Evolutionary conservation across 1,140 invertebrate genomes (phyloP), one percentile per base, ranked within the genome.

Genomic region (Rhagoletis zephyria): DNA sequence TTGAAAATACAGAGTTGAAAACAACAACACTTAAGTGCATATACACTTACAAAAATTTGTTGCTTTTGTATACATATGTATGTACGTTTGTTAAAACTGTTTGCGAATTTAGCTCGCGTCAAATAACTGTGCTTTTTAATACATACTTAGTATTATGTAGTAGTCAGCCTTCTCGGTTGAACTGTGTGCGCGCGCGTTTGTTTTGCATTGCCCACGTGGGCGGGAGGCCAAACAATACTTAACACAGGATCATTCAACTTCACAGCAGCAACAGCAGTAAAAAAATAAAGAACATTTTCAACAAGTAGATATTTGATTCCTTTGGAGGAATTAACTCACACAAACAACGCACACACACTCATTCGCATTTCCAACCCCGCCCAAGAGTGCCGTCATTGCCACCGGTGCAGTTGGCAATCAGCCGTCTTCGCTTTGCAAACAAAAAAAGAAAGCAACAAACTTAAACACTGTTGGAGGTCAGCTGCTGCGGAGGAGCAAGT

Each of bases 171-270:
- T 74, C 40, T 74, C 40, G 67, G 30, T 42, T 7, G 2, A 7
- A 42, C 0, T 67, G 30, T 12, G 30, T 3, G 42, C 12, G 67
- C 12, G 42, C 1, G 67, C n/a, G 42, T 74, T 74, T 74, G 67
- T 30, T 30, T 30, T 42, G 40, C 48, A 42, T 10, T n/a, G 51
- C 6, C 45, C 74, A 77, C 74, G 74, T 77, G 74, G 74, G 14
- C 48, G 16, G 16, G n/a, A 77, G 74, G 74, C n/a, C 74, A 77
- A 51, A 56, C 48, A n/a, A 14, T 9, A 45, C 10, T 42, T 45
- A 74, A 48, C 42, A 74, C 74, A 59, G 74, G 48, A 81, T 81
- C 74, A 81, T 81, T 81, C 74, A 81, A 81, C 74, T 56, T 56
- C 45, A 16, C 74, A 19, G 56, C 12, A 56, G 19, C 48, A 81